Conservation (phyloP, 2,797 vertebrate species). For the Parambassis ranga region DNA sequence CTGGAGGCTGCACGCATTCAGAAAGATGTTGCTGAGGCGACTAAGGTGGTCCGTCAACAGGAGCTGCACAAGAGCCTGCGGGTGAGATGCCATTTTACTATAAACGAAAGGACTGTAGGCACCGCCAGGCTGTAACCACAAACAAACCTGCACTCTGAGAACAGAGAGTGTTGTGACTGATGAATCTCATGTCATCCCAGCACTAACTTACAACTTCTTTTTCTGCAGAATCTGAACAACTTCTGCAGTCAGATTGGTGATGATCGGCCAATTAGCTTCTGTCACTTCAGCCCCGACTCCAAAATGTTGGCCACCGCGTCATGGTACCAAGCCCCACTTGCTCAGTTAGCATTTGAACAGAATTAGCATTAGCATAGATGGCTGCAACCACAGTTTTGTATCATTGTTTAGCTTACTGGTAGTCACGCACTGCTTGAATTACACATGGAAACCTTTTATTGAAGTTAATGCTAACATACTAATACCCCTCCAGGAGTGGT, state of each 20-base stretch:
- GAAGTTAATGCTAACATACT: slow-evolving; percentile 18
- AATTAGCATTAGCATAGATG: background rate
- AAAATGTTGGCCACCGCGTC: slow-evolving; percentile 92
- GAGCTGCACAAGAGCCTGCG: slow-evolving; percentile 93
- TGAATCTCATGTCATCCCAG: too few species aligned
- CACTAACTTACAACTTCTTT: background rate
- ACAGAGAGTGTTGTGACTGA: too few species aligned
- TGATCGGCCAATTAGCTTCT: slow-evolving; percentile 95
- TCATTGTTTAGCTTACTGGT: too few species aligned
- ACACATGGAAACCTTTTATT: too few species aligned
- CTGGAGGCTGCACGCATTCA: slow-evolving; percentile 86
- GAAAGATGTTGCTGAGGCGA: slow-evolving; percentile 87
- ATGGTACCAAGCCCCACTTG: slow-evolving; percentile 78
- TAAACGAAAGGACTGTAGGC: background rate
- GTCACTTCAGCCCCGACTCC: slow-evolving; percentile 95
- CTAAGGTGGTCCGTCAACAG: slow-evolving; percentile 88
- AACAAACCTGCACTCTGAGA: too few species aligned
- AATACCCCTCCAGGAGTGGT: slow-evolving; percentile 85
- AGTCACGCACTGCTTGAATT: too few species aligned
- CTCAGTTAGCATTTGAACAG: too few species aligned
- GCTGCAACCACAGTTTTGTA: too few species aligned
- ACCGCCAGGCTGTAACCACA: too few species aligned
- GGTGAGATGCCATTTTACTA: slow-evolving; percentile 62
- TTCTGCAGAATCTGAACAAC: slow-evolving; percentile 91
- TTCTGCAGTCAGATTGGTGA: slow-evolving; percentile 99